Conservation (phyloP, 1,140 invertebrate species). For the Brachionus manjavacas region DNA sequence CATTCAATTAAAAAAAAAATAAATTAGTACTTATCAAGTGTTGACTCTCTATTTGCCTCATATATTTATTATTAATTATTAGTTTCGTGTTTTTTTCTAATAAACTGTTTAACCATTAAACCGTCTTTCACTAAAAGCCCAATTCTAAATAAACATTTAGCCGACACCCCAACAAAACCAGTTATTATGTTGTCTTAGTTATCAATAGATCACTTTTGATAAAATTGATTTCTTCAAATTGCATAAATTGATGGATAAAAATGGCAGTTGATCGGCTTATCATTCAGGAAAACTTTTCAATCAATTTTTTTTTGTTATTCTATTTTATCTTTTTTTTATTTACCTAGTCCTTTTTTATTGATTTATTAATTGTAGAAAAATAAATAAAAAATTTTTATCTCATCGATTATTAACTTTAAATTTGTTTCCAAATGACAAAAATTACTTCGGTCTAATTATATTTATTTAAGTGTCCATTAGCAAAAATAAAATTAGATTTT, state of each 20-base stretch:
- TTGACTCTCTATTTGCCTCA: too few species aligned
- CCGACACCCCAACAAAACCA: too few species aligned
- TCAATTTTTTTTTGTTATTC: not conserved
- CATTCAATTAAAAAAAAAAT: too few species aligned
- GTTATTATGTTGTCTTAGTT: too few species aligned
- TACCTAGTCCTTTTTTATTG: not conserved
- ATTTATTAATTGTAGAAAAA: not conserved
- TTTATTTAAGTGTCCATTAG: not conserved
- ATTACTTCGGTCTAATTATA: not conserved
- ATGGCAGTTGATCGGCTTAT: not conserved
- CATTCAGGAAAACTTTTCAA: not conserved
- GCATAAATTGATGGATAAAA: not conserved
- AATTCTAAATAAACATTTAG: too few species aligned
- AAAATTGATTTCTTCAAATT: not conserved
- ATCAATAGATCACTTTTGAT: too few species aligned
- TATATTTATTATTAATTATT: too few species aligned
- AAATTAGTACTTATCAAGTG: too few species aligned
- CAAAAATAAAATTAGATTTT: not conserved
- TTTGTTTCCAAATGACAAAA: not conserved
- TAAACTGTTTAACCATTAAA: too few species aligned
- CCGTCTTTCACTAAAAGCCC: too few species aligned
- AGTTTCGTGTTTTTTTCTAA: too few species aligned
- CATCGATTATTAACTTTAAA: not conserved
- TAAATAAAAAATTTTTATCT: not conserved
- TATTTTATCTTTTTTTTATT: not conserved